A percentile compares a stretch with the other conserved stretches of the same genome.
Conservation (phyloP, 2,797 vertebrate genomes). For the Sebastiscus albofasciatus region DNA sequence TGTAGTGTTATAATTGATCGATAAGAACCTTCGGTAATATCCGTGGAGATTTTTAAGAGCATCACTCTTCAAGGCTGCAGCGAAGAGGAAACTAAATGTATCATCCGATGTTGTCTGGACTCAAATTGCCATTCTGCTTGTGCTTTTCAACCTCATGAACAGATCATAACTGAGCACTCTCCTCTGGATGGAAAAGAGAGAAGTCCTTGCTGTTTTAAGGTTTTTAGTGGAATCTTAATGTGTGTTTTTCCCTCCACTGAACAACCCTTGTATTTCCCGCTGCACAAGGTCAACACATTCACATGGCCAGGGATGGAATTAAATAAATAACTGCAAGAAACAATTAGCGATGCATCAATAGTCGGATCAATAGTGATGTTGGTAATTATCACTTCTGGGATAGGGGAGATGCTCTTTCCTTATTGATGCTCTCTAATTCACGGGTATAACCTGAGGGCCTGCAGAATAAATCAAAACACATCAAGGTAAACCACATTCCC, state of each 20-base stretch:
- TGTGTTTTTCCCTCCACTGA: slow-evolving; percentile 56
- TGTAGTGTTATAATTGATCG: slow-evolving; percentile 66
- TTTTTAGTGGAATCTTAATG: slow-evolving; percentile 71
- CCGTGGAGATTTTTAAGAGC: slow-evolving; percentile 57
- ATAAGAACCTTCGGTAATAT: slow-evolving; percentile 66
- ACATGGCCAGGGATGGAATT: slow-evolving; percentile 67
- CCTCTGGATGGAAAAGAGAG: slow-evolving; percentile 34
- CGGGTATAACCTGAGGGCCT: slow-evolving; percentile 74
- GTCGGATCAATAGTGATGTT: slow-evolving; percentile 83
- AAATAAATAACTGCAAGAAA: slow-evolving; percentile 83
- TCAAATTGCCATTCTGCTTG: slow-evolving; percentile 68
- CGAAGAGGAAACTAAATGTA: slow-evolving; percentile 42
- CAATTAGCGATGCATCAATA: slow-evolving; percentile 86
- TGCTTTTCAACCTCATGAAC: slow-evolving; percentile 49
- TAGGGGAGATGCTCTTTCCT: slow-evolving; percentile 77
- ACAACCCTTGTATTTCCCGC: slow-evolving; percentile 54
- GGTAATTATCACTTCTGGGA: slow-evolving; percentile 88
- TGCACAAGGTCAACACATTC: slow-evolving; percentile 81
- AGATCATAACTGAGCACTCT: slow-evolving; percentile 41
- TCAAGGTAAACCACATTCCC: slow-evolving; percentile 76
- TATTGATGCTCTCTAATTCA: slow-evolving; percentile 80
- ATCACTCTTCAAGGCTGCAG: slow-evolving; percentile 68
- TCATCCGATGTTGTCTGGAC: slow-evolving; percentile 43
- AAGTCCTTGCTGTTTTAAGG: slow-evolving; percentile 53
- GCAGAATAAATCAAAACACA: slow-evolving; percentile 82